Base-by-base conservation (phyloP, 2,888 invertebrate genomes). In the Tuberolachnus salignus region DNA sequence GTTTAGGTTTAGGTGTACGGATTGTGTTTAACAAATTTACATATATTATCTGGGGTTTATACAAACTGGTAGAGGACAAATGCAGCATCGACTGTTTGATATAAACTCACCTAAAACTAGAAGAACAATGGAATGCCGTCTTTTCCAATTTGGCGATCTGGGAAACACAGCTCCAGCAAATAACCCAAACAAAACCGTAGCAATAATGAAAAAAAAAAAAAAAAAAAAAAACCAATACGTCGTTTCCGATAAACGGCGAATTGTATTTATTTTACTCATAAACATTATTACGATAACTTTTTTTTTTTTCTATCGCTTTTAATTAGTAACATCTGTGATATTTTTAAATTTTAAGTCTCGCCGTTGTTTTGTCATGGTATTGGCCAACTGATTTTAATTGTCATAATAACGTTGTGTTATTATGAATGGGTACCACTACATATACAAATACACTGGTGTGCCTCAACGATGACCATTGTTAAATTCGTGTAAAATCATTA, bases 241-340 rank as follows among this genome's bases (percentile, higher is more conserved):
- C 46, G 71, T 71, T 71, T 70, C 46, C 46, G 19, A 59, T 11
- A 19, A 49, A 61, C 61, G 34, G 14, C 59, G 51, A 63, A 72
- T n/a, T 57, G 71, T 72, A 55, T 16, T 11, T 21, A 21, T 44
- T 26, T 9, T n/a, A 4, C 34, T 34, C 34, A 23, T 16, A 34
- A n/a, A 46, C 46, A 64, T 46, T 55, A 21, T 53, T 42, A 67
- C 4, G 57, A 23, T 57, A 66, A 11, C 73, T 75, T 75, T 55
- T 44, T 55, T 75, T 73, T 55, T 75, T 73, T 75, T 75, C 74
- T 75, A 66, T 75, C 74, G 74, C 74, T 75, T 75, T 66, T 55
- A 21, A 55, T 55, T 75, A 75, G 66, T 61, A 13, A 51, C 55
- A 75, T 75, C 74, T 75, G 74, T 75, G 74, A 75, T 75, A 75